phyloP scores from a whole-genome alignment of 2,113 vertebrate species.

The Thamnaconus septentrionalis region DNA sequence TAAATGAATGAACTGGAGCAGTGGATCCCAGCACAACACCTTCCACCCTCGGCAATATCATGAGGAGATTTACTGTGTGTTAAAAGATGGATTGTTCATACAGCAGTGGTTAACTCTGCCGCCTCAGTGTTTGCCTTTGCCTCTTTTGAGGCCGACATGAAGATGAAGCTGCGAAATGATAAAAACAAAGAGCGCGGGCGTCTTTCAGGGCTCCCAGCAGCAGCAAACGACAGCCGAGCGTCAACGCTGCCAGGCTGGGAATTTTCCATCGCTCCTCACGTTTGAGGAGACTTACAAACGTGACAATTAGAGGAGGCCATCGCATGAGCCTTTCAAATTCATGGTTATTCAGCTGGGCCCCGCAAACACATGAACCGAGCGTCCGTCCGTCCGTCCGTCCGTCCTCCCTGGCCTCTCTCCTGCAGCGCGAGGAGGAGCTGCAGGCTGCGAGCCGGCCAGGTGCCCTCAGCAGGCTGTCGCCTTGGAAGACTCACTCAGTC shows the following conservation, averaged over 20 bases:
- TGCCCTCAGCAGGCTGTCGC: slow-evolving; percentile 65
- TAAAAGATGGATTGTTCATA: slow-evolving; percentile 60
- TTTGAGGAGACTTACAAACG: slow-evolving; percentile 59
- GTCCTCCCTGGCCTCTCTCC: not conserved
- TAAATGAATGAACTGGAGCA: too few relatives aligned
- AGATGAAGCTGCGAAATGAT: slow-evolving; percentile 58
- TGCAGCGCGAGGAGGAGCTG: slow-evolving; percentile 11
- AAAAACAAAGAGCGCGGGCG: slow-evolving; percentile 67
- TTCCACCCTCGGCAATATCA: too few relatives aligned
- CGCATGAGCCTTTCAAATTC: slow-evolving; percentile 57
- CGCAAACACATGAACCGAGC: slow-evolving; percentile 29
- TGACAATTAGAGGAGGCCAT: slow-evolving; percentile 65
- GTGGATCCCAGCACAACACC: too few relatives aligned
- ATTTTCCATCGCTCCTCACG: slow-evolving; percentile 67
- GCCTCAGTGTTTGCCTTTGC: too few relatives aligned
- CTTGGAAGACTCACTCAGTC: slow-evolving; percentile 63
- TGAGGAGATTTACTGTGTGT: too few relatives aligned
- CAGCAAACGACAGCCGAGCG: slow-evolving; percentile 63
- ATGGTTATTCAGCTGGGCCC: slow-evolving; percentile 32
- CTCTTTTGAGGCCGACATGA: too few relatives aligned
- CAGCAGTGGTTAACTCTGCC: too few relatives aligned
- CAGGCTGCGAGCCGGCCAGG: slow-evolving; percentile 57
- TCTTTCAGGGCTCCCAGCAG: slow-evolving; percentile 60
- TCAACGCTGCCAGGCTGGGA: slow-evolving; percentile 63
- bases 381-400: too few relatives aligned